A percentile compares a stretch with the other conserved stretches of the same genome.
phyloP scores from a whole-genome alignment of 1,140 invertebrate genomes.

The Asbolus verrucosus region DNA sequence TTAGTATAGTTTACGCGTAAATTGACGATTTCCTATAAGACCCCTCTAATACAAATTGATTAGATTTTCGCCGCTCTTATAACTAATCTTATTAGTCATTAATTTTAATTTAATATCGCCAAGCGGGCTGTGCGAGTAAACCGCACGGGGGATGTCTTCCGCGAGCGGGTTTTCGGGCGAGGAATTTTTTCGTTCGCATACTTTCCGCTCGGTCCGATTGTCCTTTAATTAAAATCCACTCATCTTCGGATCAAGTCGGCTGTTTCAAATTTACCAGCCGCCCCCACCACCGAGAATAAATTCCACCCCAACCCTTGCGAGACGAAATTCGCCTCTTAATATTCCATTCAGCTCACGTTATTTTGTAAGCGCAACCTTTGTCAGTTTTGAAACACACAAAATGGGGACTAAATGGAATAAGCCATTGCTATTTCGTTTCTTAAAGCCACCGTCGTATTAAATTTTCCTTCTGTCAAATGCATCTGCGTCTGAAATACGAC shows the following conservation, averaged over 20 bases:
- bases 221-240: too few relatives aligned
- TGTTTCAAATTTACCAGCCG: background rate
- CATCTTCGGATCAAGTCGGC: too few relatives aligned
- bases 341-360: slow-evolving; percentile 52
- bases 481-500: slow-evolving; percentile 53
- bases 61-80: slow-evolving; percentile 49
- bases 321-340: slow-evolving; percentile 35
- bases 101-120: slow-evolving; percentile 49
- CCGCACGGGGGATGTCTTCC: background rate
- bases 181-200: too few relatives aligned
- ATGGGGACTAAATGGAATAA: slow-evolving; percentile 53
- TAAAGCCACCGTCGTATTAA: slow-evolving; percentile 52
- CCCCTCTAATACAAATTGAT: slow-evolving; percentile 48
- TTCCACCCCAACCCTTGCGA: slow-evolving; percentile 14
- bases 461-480: slow-evolving; percentile 54
- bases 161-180: too few relatives aligned
- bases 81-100: slow-evolving; percentile 49
- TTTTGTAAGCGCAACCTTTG: slow-evolving; percentile 55
- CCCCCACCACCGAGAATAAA: background rate
- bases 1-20: slow-evolving; percentile 9
- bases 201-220: too few relatives aligned
- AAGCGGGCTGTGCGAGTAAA: background rate
- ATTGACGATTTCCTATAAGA: slow-evolving; percentile 46
- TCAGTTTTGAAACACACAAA: slow-evolving; percentile 51
- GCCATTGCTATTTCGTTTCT: slow-evolving; percentile 51